Evolutionary conservation across 2,113 vertebrate species (phyloP).

Genomic region (Paratilapia polleni): DNA sequence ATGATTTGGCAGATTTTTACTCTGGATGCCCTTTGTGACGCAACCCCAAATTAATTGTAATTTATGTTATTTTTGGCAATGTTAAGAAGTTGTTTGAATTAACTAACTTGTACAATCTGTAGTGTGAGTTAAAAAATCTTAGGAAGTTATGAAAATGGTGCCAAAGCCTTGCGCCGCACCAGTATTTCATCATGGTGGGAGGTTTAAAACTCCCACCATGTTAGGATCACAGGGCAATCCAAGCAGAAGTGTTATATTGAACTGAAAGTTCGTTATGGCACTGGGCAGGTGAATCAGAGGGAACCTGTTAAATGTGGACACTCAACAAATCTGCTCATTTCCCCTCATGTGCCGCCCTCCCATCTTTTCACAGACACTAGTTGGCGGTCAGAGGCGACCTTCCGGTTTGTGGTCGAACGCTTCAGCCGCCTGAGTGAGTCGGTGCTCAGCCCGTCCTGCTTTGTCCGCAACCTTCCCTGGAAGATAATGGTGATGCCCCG

Average conservation of each 20-base stretch:
- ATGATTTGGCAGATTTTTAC: no score
- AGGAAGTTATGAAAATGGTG: neutral
- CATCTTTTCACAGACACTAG: constrained; percentile 88
- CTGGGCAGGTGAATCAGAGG: neutral
- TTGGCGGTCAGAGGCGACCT: constrained; percentile 98
- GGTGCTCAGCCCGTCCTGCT: constrained; percentile 97
- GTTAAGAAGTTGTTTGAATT: neutral
- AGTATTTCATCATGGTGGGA: neutral
- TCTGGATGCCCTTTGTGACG: no score
- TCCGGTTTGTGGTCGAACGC: constrained; percentile 96
- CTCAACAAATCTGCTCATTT: neutral
- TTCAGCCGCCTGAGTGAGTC: constrained; percentile 98
- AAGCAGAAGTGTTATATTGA: neutral
- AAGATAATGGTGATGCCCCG: constrained; percentile 99
- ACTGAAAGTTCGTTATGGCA: neutral
- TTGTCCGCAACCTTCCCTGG: constrained; percentile 97
- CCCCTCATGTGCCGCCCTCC: neutral
- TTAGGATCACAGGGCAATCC: neutral
- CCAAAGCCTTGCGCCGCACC: neutral
- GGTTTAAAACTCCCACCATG: constrained; percentile 1
- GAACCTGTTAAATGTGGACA: neutral
- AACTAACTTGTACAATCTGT: neutral
- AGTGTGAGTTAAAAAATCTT: neutral
- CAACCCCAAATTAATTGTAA: neutral
- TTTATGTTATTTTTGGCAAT: neutral